Percentiles rank a stretch among this genome's conserved stretches.
Evolutionary conservation across 2,888 invertebrate genomes (phyloP).

Genomic region (Acrobasis suavella): DNA sequence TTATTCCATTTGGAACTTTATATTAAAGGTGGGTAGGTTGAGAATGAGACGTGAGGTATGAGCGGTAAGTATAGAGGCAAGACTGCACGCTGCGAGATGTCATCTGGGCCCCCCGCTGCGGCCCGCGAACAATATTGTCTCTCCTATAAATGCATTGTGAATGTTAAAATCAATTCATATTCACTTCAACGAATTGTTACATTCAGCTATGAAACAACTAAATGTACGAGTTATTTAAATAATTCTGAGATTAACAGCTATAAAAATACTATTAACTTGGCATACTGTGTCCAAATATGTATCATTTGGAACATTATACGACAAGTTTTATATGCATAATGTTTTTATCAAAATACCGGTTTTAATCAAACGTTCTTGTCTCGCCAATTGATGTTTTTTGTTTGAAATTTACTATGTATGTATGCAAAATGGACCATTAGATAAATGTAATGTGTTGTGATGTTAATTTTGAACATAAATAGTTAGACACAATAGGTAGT

Average conservation of each 20-base stretch:
- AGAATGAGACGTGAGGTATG: constrained; percentile 32
- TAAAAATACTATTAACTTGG: constrained; percentile 42
- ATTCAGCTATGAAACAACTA: constrained; percentile 46
- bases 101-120: constrained; percentile 77
- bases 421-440: not conserved
- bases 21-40: constrained; percentile 29
- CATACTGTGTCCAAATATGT: constrained; percentile 44
- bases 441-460: not conserved
- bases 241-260: constrained; percentile 17
- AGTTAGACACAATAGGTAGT: not conserved
- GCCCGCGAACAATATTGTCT: constrained; percentile 80
- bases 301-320: constrained; percentile 34
- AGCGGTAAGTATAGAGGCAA: constrained; percentile 58
- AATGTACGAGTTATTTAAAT: constrained; percentile 16
- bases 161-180: constrained; percentile 78
- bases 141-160: constrained; percentile 73
- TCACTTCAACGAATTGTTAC: constrained; percentile 58
- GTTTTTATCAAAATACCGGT: constrained; percentile 19
- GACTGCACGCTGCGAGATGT: constrained; percentile 79
- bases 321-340: constrained; percentile 30
- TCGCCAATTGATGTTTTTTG: constrained; percentile 6
- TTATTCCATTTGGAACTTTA: not conserved
- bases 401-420: not conserved
- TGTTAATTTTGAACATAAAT: not conserved
- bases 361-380: constrained; percentile 8